Conservation (phyloP, 2,888 invertebrate species). For the Barypeithes pellucidus region DNA sequence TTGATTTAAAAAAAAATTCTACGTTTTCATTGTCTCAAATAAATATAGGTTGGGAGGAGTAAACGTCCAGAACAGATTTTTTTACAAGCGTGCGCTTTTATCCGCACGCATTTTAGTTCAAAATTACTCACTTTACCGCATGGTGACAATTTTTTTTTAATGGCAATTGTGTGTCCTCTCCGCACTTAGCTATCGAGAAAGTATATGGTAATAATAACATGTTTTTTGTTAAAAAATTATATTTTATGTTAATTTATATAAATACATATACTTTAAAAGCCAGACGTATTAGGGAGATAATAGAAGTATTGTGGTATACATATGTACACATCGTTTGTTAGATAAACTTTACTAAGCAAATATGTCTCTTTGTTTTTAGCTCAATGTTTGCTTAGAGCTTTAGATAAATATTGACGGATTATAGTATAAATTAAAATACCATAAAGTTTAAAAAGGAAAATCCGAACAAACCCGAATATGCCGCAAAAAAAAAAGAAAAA, state of each 20-base stretch:
- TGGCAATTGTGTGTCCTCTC: no score
- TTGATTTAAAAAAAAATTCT: no score
- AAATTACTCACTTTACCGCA: no score
- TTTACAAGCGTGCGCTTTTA: no score
- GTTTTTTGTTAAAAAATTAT: background rate
- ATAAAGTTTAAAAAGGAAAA: background rate
- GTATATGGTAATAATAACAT: background rate
- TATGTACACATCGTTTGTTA: slow-evolving; percentile 29
- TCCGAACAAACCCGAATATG: no score
- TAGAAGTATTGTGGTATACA: slow-evolving; percentile 20
- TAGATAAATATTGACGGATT: slow-evolving; percentile 33
- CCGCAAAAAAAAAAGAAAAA: no score
- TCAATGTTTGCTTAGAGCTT: slow-evolving; percentile 13
- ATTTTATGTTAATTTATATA: slow-evolving; percentile 10
- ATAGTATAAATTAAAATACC: slow-evolving; percentile 6
- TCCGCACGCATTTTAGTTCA: no score
- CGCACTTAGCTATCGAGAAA: no score
- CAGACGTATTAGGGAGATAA: slow-evolving; percentile 17
- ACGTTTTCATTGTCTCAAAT: no score
- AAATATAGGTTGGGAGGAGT: no score
- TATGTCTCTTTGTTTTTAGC: slow-evolving; percentile 37
- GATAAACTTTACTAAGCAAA: slow-evolving; percentile 36
- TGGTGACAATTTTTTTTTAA: no score
- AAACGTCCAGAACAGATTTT: no score
- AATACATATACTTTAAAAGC: slow-evolving; percentile 11